Percentiles rank a stretch among this genome's conserved stretches.
These are phyloP conservation scores for Linnaemya vulpina DNA, from an alignment of 2,888 invertebrate species.

Conservation along the genomic window DNA sequence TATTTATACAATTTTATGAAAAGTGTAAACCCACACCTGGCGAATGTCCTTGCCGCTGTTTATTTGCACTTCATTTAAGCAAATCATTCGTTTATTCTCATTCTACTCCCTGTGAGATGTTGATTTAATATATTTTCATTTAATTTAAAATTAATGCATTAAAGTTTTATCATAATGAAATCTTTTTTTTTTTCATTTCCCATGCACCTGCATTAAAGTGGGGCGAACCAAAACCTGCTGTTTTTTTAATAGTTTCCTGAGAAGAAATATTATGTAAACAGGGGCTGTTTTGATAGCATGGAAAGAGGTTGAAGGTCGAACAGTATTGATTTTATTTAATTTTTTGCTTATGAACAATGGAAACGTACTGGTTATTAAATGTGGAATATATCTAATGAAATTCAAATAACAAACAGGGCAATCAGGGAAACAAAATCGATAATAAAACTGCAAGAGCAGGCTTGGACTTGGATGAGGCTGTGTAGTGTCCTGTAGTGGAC, in stretches of 20 bases:
- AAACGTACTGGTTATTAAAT: slow-evolving; percentile 23
- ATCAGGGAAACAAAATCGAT: too few species aligned
- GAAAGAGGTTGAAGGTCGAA: neutral
- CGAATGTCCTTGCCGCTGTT: neutral
- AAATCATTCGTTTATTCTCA: neutral
- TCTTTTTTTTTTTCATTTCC: neutral
- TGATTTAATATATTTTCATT: slow-evolving; percentile 8
- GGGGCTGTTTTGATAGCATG: neutral
- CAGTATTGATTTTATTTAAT: too few species aligned
- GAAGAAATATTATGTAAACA: neutral
- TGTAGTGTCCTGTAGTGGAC: too few species aligned
- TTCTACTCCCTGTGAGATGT: neutral
- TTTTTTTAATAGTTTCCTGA: neutral
- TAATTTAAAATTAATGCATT: slow-evolving; percentile 11
- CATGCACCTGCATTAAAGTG: neutral
- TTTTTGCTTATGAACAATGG: neutral
- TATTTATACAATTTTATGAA: neutral
- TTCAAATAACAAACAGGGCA: neutral
- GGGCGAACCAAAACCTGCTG: neutral
- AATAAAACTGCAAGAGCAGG: too few species aligned
- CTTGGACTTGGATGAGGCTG: too few species aligned
- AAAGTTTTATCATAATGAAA: slow-evolving; percentile 1
- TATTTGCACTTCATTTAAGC: neutral
- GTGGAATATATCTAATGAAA: neutral
- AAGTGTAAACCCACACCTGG: neutral